phyloP scores from a whole-genome alignment of 2,888 invertebrate genomes.

The Diarsia brunnea region DNA sequence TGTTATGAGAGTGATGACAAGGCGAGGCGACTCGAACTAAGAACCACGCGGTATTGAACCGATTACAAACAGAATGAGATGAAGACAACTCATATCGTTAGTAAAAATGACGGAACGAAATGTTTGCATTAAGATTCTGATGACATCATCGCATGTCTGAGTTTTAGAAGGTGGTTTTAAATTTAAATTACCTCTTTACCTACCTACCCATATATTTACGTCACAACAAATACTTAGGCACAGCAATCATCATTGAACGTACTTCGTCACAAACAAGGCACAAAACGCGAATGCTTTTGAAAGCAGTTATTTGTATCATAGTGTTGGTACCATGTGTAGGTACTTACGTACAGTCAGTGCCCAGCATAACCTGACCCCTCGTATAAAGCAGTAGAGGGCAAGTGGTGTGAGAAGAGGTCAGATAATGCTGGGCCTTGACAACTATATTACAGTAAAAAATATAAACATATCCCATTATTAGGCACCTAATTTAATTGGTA shows the following conservation, averaged over 20 bases:
- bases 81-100: neutral
- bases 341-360: neutral
- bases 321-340: neutral
- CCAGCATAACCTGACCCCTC: no score
- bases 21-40: neutral
- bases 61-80: neutral
- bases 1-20: neutral
- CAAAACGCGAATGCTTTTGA: constrained; percentile 26
- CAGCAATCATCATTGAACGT: constrained; percentile 5
- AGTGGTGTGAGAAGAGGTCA: no score
- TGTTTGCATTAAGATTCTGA: constrained; percentile 10
- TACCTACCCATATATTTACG: constrained; percentile 1
- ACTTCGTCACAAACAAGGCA: constrained; percentile 17
- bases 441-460: constrained; percentile 1
- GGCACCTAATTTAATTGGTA: constrained; percentile 4
- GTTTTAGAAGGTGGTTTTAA: constrained; percentile 6
- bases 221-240: constrained; percentile 11
- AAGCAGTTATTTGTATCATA: constrained; percentile 7
- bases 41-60: neutral
- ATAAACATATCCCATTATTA: neutral
- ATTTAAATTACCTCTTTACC: constrained; percentile 10
- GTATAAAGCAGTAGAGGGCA: no score
- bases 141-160: constrained; percentile 14
- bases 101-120: neutral
- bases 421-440: no score